Percentiles rank a stretch among this genome's conserved stretches.
Conservation (phyloP, 2,888 invertebrate genomes). For the Pollenia amentaria region DNA sequence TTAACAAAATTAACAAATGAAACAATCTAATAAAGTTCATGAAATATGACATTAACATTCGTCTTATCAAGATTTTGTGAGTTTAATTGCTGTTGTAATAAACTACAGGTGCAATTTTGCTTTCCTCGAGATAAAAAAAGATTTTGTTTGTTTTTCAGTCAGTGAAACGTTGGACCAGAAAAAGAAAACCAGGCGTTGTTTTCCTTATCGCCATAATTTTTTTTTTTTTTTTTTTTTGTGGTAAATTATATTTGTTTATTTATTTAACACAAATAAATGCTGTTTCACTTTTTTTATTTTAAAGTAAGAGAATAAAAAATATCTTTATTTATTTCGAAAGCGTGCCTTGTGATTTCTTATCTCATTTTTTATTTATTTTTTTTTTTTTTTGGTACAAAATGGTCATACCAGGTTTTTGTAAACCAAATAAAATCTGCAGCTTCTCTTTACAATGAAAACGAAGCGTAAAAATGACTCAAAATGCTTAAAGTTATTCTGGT, state of each 20-base stretch:
- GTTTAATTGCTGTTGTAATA: constrained; percentile 21
- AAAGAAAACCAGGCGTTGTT: constrained; percentile 56
- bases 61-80: constrained; percentile 54
- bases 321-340: constrained; percentile 65
- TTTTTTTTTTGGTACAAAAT: not conserved
- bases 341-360: constrained; percentile 71
- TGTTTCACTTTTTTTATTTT: constrained; percentile 4
- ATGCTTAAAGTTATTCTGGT: not conserved
- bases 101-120: constrained; percentile 62
- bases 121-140: constrained; percentile 19
- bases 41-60: constrained; percentile 57
- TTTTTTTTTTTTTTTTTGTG: constrained; percentile 21
- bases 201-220: constrained; percentile 55
- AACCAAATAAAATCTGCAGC: constrained; percentile 35
- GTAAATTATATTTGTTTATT: constrained; percentile 65
- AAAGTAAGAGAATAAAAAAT: constrained; percentile 28
- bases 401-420: constrained; percentile 42
- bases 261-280: constrained; percentile 67
- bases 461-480: constrained; percentile 39
- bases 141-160: constrained; percentile 55
- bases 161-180: constrained; percentile 6
- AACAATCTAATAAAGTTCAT: constrained; percentile 61
- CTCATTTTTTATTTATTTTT: constrained; percentile 5
- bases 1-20: not conserved
- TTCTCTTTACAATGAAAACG: constrained; percentile 32